phyloP scores from a whole-genome alignment of 1,140 invertebrate species.

The Drosophila kohkoa region DNA sequence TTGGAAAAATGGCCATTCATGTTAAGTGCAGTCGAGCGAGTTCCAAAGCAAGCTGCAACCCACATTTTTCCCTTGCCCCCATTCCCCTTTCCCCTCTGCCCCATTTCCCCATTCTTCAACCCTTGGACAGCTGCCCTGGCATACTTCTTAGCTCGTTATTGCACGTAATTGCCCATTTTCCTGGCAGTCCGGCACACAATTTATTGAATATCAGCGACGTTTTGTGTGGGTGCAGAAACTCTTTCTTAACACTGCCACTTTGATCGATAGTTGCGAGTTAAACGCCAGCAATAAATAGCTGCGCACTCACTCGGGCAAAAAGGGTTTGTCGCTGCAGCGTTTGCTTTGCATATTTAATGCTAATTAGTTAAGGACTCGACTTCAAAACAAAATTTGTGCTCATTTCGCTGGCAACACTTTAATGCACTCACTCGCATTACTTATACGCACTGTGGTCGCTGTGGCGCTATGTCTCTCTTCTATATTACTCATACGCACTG shows the following conservation, averaged over 20 bases:
- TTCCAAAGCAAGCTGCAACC: constrained; percentile 12
- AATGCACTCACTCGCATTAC: constrained; percentile 48
- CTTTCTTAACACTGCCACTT: constrained; percentile 28
- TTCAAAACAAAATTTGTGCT: background rate
- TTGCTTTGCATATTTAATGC: constrained; percentile 5
- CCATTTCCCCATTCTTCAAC: background rate
- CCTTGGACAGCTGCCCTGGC: constrained; percentile 38
- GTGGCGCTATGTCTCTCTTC: background rate
- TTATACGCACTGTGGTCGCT: constrained; percentile 61
- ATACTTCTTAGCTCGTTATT: constrained; percentile 76
- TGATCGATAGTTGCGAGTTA: constrained; percentile 59
- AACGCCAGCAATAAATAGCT: constrained; percentile 8
- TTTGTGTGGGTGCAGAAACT: constrained; percentile 26
- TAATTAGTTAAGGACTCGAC: background rate
- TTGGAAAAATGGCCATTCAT: constrained; percentile 79
- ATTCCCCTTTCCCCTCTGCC: background rate
- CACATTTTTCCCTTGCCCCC: background rate
- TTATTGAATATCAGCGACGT: constrained; percentile 70
- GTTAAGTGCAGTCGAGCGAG: constrained; percentile 65
- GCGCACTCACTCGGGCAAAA: background rate
- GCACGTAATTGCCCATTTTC: constrained; percentile 80
- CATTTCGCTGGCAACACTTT: background rate
- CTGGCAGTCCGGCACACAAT: constrained; percentile 56
- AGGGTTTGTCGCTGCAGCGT: background rate
- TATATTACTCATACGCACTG: constrained; percentile 47